Percentiles rank a stretch among this genome's conserved stretches.
Evolutionary conservation across 2,888 invertebrate species (phyloP).

Genomic region (Leptura quadrifasciata): DNA sequence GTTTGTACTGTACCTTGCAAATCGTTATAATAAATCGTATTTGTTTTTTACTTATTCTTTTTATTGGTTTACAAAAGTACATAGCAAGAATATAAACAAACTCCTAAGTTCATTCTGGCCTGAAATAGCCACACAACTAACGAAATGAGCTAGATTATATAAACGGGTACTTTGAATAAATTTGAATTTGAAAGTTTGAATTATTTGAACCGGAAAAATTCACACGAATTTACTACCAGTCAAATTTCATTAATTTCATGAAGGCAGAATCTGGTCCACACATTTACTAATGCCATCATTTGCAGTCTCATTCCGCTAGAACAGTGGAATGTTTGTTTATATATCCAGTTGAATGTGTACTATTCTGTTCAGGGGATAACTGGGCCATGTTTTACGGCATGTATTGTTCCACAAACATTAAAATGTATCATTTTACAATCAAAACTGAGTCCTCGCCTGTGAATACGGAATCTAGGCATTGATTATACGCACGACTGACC

Average conservation of each 20-base stretch:
- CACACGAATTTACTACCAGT: too few relatives aligned
- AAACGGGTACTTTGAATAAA: too few relatives aligned
- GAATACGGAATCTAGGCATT: conserved; percentile 69
- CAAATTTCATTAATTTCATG: background rate
- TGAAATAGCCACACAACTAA: too few relatives aligned
- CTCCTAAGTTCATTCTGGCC: too few relatives aligned
- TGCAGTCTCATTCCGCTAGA: conserved; percentile 31
- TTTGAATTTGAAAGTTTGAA: too few relatives aligned
- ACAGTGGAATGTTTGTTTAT: conserved; percentile 47
- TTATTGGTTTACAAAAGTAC: too few relatives aligned
- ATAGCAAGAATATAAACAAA: too few relatives aligned
- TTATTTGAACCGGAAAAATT: too few relatives aligned
- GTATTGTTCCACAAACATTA: conserved; percentile 68
- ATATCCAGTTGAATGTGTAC: conserved; percentile 47
- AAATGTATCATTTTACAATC: conserved; percentile 71
- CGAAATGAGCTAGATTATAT: too few relatives aligned
- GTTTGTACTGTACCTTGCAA: too few relatives aligned
- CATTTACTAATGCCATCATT: background rate
- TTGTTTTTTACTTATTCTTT: too few relatives aligned
- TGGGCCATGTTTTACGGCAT: conserved; percentile 65
- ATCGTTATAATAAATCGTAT: too few relatives aligned
- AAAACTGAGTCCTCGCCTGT: conserved; percentile 65
- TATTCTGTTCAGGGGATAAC: conserved; percentile 56
- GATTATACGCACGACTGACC: conserved; percentile 70
- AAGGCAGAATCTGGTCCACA: background rate